Percentiles rank a stretch among this genome's conserved stretches.
Evolutionary conservation across 2,888 invertebrate genomes (phyloP).

Genomic region (Esperia sulphurella): DNA sequence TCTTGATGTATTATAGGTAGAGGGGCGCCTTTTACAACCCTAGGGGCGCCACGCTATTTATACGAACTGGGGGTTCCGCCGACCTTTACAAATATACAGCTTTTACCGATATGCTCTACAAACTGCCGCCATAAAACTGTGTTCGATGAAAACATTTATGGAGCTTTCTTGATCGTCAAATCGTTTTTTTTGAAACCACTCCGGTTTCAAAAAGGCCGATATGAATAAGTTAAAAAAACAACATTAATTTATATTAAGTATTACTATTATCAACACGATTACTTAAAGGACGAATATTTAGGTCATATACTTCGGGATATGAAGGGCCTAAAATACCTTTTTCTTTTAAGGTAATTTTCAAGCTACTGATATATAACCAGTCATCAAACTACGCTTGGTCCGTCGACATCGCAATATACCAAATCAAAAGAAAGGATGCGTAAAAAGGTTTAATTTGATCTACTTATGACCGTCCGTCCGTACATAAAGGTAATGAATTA

Average conservation of each 20-base stretch:
- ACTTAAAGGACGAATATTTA: too few relatives aligned
- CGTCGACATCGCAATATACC: neutral
- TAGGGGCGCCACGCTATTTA: constrained; percentile 41
- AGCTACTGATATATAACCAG: too few relatives aligned
- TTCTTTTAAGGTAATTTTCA: too few relatives aligned
- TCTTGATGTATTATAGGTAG: constrained; percentile 61
- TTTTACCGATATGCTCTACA: constrained; percentile 59
- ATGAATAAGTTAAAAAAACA: too few relatives aligned
- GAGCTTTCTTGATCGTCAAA: neutral
- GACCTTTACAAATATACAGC: constrained; percentile 67
- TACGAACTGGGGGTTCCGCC: constrained; percentile 32
- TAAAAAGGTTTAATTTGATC: neutral
- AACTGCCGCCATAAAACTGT: constrained; percentile 49
- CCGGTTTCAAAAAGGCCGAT: constrained; percentile 1
- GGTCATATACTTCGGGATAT: too few relatives aligned
- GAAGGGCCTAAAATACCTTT: too few relatives aligned
- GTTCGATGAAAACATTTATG: constrained; percentile 26
- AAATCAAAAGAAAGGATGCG: neutral
- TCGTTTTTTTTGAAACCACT: too few relatives aligned
- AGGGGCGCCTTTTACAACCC: constrained; percentile 57
- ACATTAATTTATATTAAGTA: too few relatives aligned
- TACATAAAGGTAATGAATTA: neutral
- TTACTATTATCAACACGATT: too few relatives aligned
- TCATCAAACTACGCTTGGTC: too few relatives aligned
- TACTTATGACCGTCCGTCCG: neutral